These are phyloP conservation scores for Camponotus pennsylvanicus DNA, from an alignment of 1,140 invertebrate genomes.

Conservation along the genomic window DNA sequence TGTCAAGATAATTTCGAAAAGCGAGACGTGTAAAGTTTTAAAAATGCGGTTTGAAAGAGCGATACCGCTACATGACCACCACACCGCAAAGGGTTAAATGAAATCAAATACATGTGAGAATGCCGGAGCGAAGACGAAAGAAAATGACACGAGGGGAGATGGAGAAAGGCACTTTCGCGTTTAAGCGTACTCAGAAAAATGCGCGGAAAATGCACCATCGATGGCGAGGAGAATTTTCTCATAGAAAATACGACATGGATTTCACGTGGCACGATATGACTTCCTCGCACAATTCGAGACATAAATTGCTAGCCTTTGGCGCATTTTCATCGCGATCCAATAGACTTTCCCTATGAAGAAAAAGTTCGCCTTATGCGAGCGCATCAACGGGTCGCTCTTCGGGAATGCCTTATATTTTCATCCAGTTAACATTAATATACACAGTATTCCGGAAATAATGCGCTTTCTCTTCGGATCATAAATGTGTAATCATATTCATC, in stretches of 20 bases:
- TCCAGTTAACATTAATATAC: not conserved
- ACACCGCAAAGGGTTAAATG: slow-evolving; percentile 18
- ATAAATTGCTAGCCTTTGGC: slow-evolving; percentile 31
- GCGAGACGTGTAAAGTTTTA: slow-evolving; percentile 3
- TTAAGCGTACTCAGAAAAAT: slow-evolving; percentile 15
- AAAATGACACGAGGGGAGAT: not conserved
- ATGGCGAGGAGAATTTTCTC: not conserved
- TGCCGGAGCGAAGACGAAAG: not conserved
- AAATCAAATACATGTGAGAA: slow-evolving; percentile 10
- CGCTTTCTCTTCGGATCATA: slow-evolving; percentile 13
- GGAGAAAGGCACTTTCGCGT: slow-evolving; percentile 22
- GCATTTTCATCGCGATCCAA: slow-evolving; percentile 43
- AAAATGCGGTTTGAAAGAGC: not conserved
- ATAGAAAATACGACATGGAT: slow-evolving; percentile 21
- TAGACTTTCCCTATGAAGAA: slow-evolving; percentile 58
- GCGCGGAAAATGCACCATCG: not conserved
- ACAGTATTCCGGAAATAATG: not conserved
- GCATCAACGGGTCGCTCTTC: slow-evolving; percentile 9
- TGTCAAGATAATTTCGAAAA: slow-evolving; percentile 3
- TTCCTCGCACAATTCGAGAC: slow-evolving; percentile 6
- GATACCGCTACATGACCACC: not conserved
- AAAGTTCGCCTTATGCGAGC: slow-evolving; percentile 46
- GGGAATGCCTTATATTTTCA: too few relatives aligned
- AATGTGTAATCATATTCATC: too few relatives aligned
- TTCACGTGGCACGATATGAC: slow-evolving; percentile 21